A percentile compares a stretch with the other conserved stretches of the same genome.
Evolutionary conservation across 2,113 vertebrate genomes (phyloP).

Genomic region (Ahaetulla prasina): DNA sequence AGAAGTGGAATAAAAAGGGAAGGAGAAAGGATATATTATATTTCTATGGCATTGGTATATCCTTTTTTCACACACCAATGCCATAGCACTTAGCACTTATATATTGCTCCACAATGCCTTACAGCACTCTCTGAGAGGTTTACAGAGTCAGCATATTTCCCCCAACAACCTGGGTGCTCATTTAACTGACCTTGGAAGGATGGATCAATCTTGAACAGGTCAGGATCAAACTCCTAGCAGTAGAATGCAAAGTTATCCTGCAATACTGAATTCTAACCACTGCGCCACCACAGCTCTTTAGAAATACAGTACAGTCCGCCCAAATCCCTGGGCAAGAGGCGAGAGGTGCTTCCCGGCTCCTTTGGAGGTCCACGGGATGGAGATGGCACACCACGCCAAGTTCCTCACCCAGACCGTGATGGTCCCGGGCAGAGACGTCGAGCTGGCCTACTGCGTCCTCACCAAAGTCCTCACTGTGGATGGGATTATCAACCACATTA

Average conservation of each 20-base stretch:
- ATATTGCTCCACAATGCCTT: not conserved
- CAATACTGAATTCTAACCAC: not conserved
- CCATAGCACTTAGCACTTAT: not conserved
- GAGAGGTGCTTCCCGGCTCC: no score
- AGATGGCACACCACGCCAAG: no score
- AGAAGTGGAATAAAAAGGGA: not conserved
- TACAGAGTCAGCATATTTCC: not conserved
- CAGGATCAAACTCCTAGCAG: not conserved
- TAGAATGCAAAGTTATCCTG: not conserved
- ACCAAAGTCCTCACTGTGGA: slow-evolving; percentile 77
- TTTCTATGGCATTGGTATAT: not conserved
- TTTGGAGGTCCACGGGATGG: no score
- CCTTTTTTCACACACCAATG: not conserved
- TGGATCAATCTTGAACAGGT: not conserved
- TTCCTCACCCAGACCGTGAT: no score
- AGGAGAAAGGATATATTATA: not conserved
- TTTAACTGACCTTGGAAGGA: not conserved
- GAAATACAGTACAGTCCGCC: not conserved
- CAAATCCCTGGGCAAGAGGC: no score
- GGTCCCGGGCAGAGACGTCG: no score
- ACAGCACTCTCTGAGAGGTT: not conserved
- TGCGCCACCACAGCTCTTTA: not conserved
- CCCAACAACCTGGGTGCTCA: not conserved
- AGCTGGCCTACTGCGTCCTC: not conserved
- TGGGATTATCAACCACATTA: slow-evolving; percentile 74